phyloP scores from a whole-genome alignment of 1,140 invertebrate genomes.

The Drosophila kepulauana region DNA sequence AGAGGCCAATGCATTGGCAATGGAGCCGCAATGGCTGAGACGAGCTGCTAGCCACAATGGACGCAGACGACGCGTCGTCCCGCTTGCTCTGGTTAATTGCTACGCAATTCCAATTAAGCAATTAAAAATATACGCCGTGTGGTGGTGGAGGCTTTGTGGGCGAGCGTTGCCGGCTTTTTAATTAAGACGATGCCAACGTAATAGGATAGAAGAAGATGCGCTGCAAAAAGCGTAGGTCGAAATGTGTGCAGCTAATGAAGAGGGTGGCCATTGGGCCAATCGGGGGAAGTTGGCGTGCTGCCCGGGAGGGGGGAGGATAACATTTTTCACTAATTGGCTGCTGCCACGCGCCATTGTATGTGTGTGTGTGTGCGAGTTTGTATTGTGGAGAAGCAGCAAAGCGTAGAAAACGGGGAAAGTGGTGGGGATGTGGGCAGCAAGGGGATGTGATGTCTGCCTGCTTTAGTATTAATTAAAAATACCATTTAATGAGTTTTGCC shows the following conservation, averaged over 20 bases:
- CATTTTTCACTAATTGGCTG: slow-evolving; percentile 75
- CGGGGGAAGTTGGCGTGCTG: neutral
- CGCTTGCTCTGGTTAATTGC: slow-evolving; percentile 53
- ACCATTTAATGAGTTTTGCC: slow-evolving; percentile 38
- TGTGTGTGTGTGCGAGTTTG: neutral
- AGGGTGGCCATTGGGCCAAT: slow-evolving; percentile 53
- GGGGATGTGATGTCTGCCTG: slow-evolving; percentile 1
- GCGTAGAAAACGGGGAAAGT: too few relatives aligned
- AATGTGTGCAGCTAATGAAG: slow-evolving; percentile 83
- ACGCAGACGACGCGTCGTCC: slow-evolving; percentile 5
- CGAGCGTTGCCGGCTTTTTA: slow-evolving; percentile 75
- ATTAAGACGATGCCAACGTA: slow-evolving; percentile 85
- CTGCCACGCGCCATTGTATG: slow-evolving; percentile 13
- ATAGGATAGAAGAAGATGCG: slow-evolving; percentile 84
- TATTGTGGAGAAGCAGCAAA: too few relatives aligned
- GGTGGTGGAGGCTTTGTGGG: slow-evolving; percentile 4
- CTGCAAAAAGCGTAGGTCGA: slow-evolving; percentile 83
- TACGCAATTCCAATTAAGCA: slow-evolving; percentile 83
- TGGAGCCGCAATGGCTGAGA: neutral
- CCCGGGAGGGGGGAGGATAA: neutral
- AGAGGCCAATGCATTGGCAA: neutral
- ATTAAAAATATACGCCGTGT: slow-evolving; percentile 72
- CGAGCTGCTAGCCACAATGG: neutral
- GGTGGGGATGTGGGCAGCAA: too few relatives aligned
- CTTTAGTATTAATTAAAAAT: slow-evolving; percentile 41